Base-by-base conservation (phyloP, 2,797 vertebrate species). In the Galago senegalensis region DNA sequence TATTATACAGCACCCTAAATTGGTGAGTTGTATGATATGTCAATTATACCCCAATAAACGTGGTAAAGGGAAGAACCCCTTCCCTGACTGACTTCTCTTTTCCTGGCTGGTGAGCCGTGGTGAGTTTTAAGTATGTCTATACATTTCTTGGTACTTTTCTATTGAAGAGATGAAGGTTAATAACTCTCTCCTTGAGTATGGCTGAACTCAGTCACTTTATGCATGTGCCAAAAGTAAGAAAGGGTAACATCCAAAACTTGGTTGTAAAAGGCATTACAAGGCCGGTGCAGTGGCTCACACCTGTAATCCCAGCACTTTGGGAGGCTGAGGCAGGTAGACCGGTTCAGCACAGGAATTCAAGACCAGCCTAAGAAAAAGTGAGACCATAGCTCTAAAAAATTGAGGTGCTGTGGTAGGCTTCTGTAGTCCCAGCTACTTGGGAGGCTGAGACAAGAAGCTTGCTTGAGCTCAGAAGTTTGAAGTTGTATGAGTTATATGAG, bases 71-170 rank as follows among this genome's bases (percentile, higher is more conserved):
- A 81, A 85, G 82, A 70, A 58, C 17, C 31, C 11, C 43, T 80
- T 89, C 63, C 29, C n/a, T 79, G 18, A 29, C 27, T 86, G 69
- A 23, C 43, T 73, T 63, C 21, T 60, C 21, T 70, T 56, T 93
- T 58, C 7, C 0, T 69, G 40, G 34, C 5, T 81, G 3, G 37
- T 72, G 4, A 43, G 58, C 34, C 63, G 20, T 46, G 16, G 4
- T 34, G 37, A 40, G 31, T 84, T 94, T 95, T 86, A 91, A 72
- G 31, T 60, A 40, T 31, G 16, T 82, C 63, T 75, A 65, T 56
- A 77, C 73, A 72, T 88, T 87, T 18, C 69, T 69, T 65, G 34
- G 25, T 76, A 21, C 2, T 60, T 43, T 75, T 79, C 65, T 14
- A 58, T 12, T 93, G 21, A 79, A 63, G 46, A 92, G 34, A 75